A percentile compares a stretch with the other conserved stretches of the same genome.
phyloP scores from a whole-genome alignment of 2,113 vertebrate species.

The Bettongia penicillata region DNA sequence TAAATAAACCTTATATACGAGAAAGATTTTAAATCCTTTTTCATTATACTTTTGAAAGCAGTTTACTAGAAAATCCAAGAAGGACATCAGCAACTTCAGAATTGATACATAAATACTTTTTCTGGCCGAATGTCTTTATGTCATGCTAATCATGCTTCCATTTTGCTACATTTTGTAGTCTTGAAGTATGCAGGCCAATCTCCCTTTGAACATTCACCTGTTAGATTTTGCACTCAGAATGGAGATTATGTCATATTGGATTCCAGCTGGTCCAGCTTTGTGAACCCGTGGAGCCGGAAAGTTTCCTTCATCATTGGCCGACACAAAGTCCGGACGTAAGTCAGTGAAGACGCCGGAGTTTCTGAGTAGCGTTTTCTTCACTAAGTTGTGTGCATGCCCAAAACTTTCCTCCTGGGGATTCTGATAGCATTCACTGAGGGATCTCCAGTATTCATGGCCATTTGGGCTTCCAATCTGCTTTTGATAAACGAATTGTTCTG shows the following conservation, averaged over 20 bases:
- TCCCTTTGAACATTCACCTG: conserved; percentile 91
- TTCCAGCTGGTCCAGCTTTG: conserved; percentile 95
- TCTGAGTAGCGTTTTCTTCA: conserved; percentile 9
- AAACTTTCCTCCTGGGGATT: not conserved
- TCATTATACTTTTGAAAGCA: not conserved
- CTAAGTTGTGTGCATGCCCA: not conserved
- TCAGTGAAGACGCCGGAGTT: conserved; percentile 1
- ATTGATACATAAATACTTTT: conserved; percentile 3
- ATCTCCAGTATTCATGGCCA: not conserved
- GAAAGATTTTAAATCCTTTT: not conserved
- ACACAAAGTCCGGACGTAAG: conserved; percentile 94
- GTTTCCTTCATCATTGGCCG: conserved; percentile 92
- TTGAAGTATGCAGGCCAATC: conserved; percentile 90
- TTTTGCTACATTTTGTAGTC: conserved; percentile 80
- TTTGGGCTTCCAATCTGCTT: not conserved
- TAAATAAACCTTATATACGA: not conserved
- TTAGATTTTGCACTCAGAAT: conserved; percentile 92
- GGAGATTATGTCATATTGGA: conserved; percentile 92
- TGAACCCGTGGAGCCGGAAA: conserved; percentile 95
- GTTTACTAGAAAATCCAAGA: not conserved
- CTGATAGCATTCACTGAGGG: not conserved
- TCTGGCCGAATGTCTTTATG: not conserved
- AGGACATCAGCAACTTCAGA: not conserved
- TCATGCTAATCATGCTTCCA: conserved; percentile 11
- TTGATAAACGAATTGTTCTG: not conserved